Conservation (phyloP, 1,140 invertebrate genomes). For the Semibalanus balanoides region DNA sequence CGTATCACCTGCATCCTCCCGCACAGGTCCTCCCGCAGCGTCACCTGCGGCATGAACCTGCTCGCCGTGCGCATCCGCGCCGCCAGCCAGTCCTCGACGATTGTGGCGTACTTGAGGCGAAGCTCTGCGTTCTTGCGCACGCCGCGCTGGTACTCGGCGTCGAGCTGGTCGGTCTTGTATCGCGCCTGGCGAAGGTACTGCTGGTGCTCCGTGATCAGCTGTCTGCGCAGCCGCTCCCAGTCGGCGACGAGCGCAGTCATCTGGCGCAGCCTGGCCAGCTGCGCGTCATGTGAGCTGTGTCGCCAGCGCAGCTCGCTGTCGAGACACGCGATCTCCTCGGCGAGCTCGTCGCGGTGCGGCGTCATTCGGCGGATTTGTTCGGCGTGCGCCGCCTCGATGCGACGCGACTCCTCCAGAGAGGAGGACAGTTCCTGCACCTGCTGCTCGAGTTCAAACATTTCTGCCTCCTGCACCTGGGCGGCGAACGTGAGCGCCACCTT, state of each 20-base stretch:
- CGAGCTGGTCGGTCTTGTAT: background rate
- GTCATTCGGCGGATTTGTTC: background rate
- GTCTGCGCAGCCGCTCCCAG: too few species aligned
- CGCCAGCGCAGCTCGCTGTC: background rate
- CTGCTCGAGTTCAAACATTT: background rate
- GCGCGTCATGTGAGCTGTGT: too few species aligned
- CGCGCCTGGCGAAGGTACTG: background rate
- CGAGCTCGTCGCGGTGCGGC: background rate
- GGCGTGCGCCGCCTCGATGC: background rate
- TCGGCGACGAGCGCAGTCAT: background rate
- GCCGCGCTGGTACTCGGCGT: background rate
- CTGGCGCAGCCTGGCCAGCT: background rate
- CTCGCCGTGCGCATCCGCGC: background rate
- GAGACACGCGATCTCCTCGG: background rate
- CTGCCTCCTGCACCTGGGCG: background rate
- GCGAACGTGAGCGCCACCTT: background rate
- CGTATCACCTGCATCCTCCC: background rate
- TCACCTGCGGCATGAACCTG: background rate
- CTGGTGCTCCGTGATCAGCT: background rate
- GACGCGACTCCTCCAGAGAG: background rate
- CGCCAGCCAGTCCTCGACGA: background rate
- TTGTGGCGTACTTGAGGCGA: background rate
- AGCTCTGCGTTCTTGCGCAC: background rate
- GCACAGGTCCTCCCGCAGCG: background rate
- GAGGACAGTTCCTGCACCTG: background rate